Evolutionary conservation across 2,888 invertebrate genomes (phyloP).

Genomic region (Drosophila mulleri): DNA sequence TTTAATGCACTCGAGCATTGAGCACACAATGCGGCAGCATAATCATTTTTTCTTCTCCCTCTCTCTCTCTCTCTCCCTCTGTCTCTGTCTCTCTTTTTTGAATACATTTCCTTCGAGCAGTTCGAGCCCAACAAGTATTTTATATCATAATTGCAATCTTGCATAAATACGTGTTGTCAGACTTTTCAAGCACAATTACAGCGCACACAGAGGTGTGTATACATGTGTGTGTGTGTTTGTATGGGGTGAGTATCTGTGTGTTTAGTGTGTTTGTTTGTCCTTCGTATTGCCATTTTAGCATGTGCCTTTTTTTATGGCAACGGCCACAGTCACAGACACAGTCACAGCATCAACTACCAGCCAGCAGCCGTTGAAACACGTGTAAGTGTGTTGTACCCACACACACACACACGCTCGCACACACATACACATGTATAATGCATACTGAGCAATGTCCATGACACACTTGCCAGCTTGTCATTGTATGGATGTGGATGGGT

Average conservation of each 20-base stretch:
- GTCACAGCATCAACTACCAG: constrained; percentile 33
- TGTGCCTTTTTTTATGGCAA: constrained; percentile 67
- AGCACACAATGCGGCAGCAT: constrained; percentile 11
- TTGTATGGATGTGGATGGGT: constrained; percentile 17
- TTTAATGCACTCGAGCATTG: constrained; percentile 33
- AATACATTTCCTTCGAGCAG: constrained; percentile 30
- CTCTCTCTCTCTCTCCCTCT: no score
- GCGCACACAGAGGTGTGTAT: constrained; percentile 21
- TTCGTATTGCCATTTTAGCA: constrained; percentile 72
- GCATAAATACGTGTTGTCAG: constrained; percentile 68
- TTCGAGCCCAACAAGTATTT: constrained; percentile 59
- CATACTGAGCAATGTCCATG: constrained; percentile 69
- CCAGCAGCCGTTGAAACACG: constrained; percentile 54
- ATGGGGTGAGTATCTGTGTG: constrained; percentile 12
- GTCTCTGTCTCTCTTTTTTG: neutral
- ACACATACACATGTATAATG: constrained; percentile 29
- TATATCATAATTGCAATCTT: constrained; percentile 79
- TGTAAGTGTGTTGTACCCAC: constrained; percentile 65
- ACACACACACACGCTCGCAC: constrained; percentile 19
- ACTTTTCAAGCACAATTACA: constrained; percentile 68
- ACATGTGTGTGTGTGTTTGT: constrained; percentile 16
- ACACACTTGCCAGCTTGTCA: constrained; percentile 64
- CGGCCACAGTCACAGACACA: constrained; percentile 32
- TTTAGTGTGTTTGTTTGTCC: constrained; percentile 74
- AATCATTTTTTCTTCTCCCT: neutral